These are phyloP conservation scores for Malurus splendens DNA, from an alignment of 2,797 vertebrate genomes.

Conservation along the genomic window DNA sequence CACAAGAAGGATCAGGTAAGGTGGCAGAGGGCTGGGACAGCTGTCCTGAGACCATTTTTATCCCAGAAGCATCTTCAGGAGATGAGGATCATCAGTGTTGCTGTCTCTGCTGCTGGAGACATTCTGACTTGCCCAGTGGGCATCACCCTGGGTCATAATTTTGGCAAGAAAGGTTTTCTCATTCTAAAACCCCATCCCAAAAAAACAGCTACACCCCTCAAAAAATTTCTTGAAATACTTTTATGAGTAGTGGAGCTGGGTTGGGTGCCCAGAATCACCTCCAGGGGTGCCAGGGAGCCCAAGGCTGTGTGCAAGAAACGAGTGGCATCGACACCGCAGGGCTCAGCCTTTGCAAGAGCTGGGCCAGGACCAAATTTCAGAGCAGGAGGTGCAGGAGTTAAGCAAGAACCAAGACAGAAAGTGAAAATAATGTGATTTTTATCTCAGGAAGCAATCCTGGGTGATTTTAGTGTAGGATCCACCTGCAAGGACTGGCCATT, in stretches of 20 bases:
- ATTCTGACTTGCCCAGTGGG: not conserved
- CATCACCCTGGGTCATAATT: accelerated
- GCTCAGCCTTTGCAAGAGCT: not conserved
- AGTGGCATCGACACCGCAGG: accelerated
- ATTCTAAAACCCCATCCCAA: accelerated
- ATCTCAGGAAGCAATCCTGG: not conserved
- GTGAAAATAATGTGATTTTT: not conserved
- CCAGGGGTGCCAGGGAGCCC: not conserved
- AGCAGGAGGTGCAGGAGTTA: not conserved
- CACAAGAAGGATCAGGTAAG: slow-evolving; percentile 76
- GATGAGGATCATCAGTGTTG: not conserved
- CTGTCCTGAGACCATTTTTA: not conserved
- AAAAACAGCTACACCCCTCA: not conserved
- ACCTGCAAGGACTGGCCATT: not conserved
- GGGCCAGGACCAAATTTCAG: not conserved
- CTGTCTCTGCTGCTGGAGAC: not conserved
- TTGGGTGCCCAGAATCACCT: not conserved
- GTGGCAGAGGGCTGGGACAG: not conserved
- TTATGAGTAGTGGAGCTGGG: not conserved
- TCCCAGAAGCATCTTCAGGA: not conserved
- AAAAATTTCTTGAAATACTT: not conserved
- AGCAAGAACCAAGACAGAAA: not conserved
- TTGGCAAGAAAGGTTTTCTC: not conserved
- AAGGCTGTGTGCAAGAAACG: not conserved
- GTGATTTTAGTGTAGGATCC: not conserved